These are phyloP conservation scores for Colletes collaris DNA, from an alignment of 2,888 invertebrate species.

Conservation along the genomic window DNA sequence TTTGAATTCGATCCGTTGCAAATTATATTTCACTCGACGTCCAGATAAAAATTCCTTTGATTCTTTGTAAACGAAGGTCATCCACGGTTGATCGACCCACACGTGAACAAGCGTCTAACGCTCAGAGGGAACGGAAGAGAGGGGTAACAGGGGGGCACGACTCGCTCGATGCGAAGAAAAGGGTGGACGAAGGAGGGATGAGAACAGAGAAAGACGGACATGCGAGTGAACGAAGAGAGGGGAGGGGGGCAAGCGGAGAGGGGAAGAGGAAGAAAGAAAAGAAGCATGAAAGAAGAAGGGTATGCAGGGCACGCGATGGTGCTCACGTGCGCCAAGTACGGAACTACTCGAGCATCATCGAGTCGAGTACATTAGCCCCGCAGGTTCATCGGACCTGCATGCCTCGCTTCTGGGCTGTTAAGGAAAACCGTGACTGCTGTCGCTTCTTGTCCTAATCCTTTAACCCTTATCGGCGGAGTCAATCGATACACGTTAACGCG, in stretches of 20 bases:
- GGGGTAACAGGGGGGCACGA: neutral
- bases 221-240: neutral
- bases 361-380: slow-evolving; percentile 78
- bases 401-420: slow-evolving; percentile 23
- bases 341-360: slow-evolving; percentile 67
- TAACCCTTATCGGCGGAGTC: slow-evolving; percentile 28
- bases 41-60: neutral
- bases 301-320: slow-evolving; percentile 79
- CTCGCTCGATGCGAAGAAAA: slow-evolving; percentile 2
- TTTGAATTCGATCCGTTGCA: too few species aligned
- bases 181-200: slow-evolving; percentile 11
- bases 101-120: slow-evolving; percentile 53
- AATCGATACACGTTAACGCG: slow-evolving; percentile 37
- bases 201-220: neutral
- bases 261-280: slow-evolving; percentile 56
- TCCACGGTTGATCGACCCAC: slow-evolving; percentile 71
- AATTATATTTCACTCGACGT: too few species aligned
- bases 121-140: slow-evolving; percentile 2
- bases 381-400: slow-evolving; percentile 79
- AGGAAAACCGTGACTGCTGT: slow-evolving; percentile 29
- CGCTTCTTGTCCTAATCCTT: slow-evolving; percentile 36
- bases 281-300: slow-evolving; percentile 67
- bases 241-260: neutral
- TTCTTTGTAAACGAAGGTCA: slow-evolving; percentile 48
- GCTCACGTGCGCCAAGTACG: slow-evolving; percentile 79